A percentile compares a stretch with the other conserved stretches of the same genome.
Conservation (phyloP, 2,113 vertebrate genomes). For the Protomyctophum bolini region DNA sequence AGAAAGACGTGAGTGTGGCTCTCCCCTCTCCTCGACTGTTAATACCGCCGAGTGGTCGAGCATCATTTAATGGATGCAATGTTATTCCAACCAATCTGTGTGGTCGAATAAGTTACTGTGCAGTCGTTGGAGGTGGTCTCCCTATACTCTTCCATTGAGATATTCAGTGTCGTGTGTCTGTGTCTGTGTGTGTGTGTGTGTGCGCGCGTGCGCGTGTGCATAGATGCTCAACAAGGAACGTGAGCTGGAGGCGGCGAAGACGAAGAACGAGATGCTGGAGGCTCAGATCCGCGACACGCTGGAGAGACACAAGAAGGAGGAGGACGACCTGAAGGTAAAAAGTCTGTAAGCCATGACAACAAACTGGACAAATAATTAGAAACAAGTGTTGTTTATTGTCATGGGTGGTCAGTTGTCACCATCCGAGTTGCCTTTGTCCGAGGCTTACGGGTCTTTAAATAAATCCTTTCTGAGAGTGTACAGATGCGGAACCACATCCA, state of each 20-base stretch:
- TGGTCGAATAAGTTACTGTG: too few species aligned
- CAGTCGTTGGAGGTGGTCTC: too few species aligned
- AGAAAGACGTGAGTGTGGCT: constrained; percentile 80
- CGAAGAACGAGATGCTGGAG: constrained; percentile 73
- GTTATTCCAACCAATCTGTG: too few species aligned
- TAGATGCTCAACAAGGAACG: constrained; percentile 74
- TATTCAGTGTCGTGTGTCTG: neutral
- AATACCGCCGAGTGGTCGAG: neutral
- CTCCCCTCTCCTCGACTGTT: neutral
- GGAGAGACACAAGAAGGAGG: constrained; percentile 56
- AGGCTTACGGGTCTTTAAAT: too few species aligned
- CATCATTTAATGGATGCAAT: too few species aligned
- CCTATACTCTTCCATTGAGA: neutral
- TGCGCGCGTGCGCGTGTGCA: constrained; percentile 5
- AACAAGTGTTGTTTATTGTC: too few species aligned
- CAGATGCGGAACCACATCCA: too few species aligned
- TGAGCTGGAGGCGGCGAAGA: constrained; percentile 71
- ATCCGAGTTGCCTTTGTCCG: too few species aligned
- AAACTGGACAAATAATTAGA: too few species aligned
- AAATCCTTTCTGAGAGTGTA: too few species aligned
- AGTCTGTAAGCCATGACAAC: too few species aligned
- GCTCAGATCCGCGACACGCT: constrained; percentile 63
- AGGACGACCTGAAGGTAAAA: constrained; percentile 61
- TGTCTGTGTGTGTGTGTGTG: neutral
- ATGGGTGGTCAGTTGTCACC: too few species aligned